Evolutionary conservation across 2,888 invertebrate genomes (phyloP).

Genomic region (Synergus laeviventris): DNA sequence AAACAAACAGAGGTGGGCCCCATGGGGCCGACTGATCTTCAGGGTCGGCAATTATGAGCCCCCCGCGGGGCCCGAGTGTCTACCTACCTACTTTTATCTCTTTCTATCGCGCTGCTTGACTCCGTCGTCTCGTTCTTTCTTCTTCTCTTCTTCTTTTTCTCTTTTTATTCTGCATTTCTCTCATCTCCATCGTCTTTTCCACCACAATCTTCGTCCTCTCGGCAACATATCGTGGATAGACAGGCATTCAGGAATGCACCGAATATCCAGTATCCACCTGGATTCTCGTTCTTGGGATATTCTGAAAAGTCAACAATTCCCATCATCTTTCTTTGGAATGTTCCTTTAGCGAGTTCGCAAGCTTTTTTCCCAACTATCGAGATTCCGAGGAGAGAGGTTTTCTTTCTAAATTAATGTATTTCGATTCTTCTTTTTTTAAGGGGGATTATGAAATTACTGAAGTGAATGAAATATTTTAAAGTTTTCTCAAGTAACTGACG

Average conservation of each 20-base stretch:
- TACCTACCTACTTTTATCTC: constrained; percentile 54
- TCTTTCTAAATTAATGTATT: no score
- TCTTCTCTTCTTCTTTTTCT: constrained; percentile 11
- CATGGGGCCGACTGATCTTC: constrained; percentile 74
- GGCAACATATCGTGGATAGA: constrained; percentile 52
- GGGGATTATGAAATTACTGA: no score
- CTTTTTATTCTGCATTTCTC: constrained; percentile 35
- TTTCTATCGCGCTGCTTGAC: constrained; percentile 41
- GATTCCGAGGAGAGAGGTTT: not conserved
- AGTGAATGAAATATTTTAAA: no score
- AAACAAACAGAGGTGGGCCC: constrained; percentile 75
- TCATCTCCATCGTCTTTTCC: constrained; percentile 7
- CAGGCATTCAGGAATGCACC: constrained; percentile 60
- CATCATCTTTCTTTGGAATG: not conserved
- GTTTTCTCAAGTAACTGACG: no score
- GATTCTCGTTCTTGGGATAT: not conserved
- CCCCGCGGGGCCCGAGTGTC: constrained; percentile 71
- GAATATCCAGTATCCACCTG: constrained; percentile 42
- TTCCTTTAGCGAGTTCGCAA: not conserved
- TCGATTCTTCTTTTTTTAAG: no score
- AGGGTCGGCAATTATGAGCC: constrained; percentile 76
- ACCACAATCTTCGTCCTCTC: not conserved
- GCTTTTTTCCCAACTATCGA: not conserved
- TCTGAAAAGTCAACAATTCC: constrained; percentile 10
- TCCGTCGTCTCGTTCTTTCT: constrained; percentile 27